Evolutionary conservation across 2,113 vertebrate species (phyloP).

Genomic region (Ictidomys tridecemlineatus): DNA sequence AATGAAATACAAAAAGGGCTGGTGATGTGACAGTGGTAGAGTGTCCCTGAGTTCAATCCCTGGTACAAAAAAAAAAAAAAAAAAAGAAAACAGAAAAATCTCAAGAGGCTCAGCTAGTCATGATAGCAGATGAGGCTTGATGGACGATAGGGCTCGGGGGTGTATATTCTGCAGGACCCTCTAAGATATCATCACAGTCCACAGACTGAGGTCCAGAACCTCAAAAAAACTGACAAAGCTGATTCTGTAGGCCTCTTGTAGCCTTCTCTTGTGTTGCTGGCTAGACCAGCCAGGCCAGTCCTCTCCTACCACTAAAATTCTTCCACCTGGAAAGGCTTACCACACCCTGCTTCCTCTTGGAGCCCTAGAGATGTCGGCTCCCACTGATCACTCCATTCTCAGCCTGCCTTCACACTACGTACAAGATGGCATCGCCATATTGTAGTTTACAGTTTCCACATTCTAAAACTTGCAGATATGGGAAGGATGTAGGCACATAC

Average conservation of each 20-base stretch:
- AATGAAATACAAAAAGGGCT: too few relatives aligned
- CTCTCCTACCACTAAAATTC: neutral
- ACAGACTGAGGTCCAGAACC: neutral
- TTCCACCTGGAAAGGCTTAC: constrained; percentile 8
- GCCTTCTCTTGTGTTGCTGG: neutral
- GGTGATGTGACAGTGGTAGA: too few relatives aligned
- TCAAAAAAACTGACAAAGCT: neutral
- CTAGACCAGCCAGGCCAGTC: constrained; percentile 58
- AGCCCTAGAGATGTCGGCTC: neutral
- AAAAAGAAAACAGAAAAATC: neutral
- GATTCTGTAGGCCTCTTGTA: neutral
- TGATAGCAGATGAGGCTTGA: neutral
- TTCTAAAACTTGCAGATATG: neutral
- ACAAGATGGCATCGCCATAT: neutral
- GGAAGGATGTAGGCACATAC: neutral
- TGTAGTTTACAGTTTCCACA: neutral
- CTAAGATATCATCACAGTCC: neutral
- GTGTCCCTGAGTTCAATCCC: too few relatives aligned
- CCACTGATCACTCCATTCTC: neutral
- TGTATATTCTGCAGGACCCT: neutral
- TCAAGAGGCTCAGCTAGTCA: neutral
- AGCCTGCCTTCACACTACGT: neutral
- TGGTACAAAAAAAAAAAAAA: too few relatives aligned
- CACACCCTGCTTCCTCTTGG: constrained; percentile 24
- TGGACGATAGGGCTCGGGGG: neutral